Conservation (phyloP, 2,113 vertebrate genomes). For the Morone saxatilis region DNA sequence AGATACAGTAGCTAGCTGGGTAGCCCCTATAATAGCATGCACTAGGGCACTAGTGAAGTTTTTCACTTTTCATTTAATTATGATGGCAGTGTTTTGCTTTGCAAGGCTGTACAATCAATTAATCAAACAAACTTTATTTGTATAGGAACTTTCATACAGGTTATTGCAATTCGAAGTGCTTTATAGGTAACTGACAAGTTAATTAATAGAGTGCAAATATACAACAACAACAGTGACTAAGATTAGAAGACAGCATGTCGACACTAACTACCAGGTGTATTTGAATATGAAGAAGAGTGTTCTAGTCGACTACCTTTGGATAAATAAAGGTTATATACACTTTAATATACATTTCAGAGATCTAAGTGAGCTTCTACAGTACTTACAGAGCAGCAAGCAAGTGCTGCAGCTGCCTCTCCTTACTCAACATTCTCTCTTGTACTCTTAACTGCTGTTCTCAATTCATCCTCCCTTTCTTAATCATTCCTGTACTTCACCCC, state of each 20-base stretch:
- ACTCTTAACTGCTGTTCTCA: constrained; percentile 56
- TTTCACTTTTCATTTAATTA: too few species aligned
- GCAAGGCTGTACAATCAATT: not conserved
- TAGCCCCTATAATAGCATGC: too few species aligned
- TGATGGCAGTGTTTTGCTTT: too few species aligned
- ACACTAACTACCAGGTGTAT: not conserved
- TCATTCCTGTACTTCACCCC: constrained; percentile 63
- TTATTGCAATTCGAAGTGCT: not conserved
- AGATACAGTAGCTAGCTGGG: too few species aligned
- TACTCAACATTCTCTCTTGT: constrained; percentile 16
- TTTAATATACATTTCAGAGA: constrained; percentile 7
- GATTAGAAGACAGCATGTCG: not conserved
- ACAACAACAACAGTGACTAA: not conserved
- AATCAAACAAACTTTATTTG: not conserved
- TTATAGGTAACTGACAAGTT: not conserved
- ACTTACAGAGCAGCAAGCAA: constrained; percentile 27
- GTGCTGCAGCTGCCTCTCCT: constrained; percentile 34
- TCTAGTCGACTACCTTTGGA: not conserved
- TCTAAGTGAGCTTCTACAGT: not conserved
- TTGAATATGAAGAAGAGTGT: not conserved
- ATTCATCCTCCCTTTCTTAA: constrained; percentile 65
- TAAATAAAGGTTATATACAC: constrained; percentile 33
- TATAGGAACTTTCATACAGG: not conserved
- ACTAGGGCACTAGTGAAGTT: too few species aligned
- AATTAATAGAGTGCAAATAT: not conserved